Conservation (phyloP, 1,140 invertebrate species). For the Vollenhovia emeryi region DNA sequence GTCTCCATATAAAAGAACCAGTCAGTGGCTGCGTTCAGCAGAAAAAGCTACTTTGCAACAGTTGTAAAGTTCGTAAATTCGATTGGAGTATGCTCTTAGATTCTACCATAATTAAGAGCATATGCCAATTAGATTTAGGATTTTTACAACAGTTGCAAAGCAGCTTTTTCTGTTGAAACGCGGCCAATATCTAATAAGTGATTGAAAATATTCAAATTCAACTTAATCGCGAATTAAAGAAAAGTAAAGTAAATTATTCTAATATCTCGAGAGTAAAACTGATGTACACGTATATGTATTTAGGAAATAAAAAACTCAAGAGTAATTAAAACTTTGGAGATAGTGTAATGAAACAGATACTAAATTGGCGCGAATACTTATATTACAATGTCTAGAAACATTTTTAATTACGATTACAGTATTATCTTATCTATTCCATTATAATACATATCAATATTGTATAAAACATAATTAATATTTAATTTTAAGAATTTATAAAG, state of each 20-base stretch:
- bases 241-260: no score
- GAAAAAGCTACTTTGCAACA: no score
- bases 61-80: no score
- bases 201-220: neutral
- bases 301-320: neutral
- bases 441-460: neutral
- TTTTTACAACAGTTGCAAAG: no score
- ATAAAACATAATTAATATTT: neutral
- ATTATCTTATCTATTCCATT: neutral
- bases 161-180: no score
- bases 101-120: no score
- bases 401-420: neutral
- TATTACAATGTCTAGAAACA: neutral
- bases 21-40: no score
- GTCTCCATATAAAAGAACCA: neutral
- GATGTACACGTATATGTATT: slow-evolving; percentile 11
- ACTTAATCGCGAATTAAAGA: no score
- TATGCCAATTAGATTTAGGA: no score
- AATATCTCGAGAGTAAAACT: no score
- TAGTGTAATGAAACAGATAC: neutral
- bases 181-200: neutral
- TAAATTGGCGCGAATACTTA: neutral
- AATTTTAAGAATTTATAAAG: neutral
- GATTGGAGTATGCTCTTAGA: no score
- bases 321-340: neutral